A percentile compares a stretch with the other conserved stretches of the same genome.
phyloP scores from a whole-genome alignment of 2,113 vertebrate genomes.

The Monopterus albus region DNA sequence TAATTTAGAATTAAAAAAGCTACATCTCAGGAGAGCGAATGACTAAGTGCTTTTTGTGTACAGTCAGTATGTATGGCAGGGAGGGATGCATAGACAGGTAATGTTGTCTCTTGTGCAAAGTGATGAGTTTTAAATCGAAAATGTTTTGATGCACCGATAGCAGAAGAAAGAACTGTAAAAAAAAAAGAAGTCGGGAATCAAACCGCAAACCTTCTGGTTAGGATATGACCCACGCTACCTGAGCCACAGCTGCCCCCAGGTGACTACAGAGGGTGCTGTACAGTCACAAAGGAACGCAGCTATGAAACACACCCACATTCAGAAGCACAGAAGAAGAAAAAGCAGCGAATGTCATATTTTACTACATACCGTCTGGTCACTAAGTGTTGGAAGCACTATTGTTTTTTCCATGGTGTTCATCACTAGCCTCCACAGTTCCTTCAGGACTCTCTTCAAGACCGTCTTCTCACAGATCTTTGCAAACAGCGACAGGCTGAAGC shows the following conservation, averaged over 20 bases:
- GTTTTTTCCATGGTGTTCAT: conserved; percentile 99
- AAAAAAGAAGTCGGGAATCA: not conserved
- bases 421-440: conserved; percentile 97
- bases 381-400: conserved; percentile 92
- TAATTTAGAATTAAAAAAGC: conserved; percentile 19
- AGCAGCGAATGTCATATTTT: not conserved
- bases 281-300: conserved; percentile 6
- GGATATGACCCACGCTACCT: too few relatives aligned
- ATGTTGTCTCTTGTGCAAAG: conserved; percentile 31
- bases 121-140: conserved; percentile 35
- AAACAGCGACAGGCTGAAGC: conserved; percentile 91
- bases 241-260: too few relatives aligned
- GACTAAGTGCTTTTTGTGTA: conserved; percentile 29
- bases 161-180: conserved; percentile 6
- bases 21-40: conserved; percentile 16
- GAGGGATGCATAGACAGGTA: conserved; percentile 7
- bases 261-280: conserved; percentile 39
- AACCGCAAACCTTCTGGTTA: too few relatives aligned
- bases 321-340: conserved; percentile 22
- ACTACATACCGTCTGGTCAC: conserved; percentile 91
- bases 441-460: conserved; percentile 94
- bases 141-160: conserved; percentile 24
- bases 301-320: conserved; percentile 30
- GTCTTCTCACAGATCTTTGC: conserved; percentile 99
- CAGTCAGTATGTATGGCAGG: conserved; percentile 19